Evolutionary conservation across 2,797 vertebrate genomes (phyloP).

Genomic region (Rhinoraja longicauda): DNA sequence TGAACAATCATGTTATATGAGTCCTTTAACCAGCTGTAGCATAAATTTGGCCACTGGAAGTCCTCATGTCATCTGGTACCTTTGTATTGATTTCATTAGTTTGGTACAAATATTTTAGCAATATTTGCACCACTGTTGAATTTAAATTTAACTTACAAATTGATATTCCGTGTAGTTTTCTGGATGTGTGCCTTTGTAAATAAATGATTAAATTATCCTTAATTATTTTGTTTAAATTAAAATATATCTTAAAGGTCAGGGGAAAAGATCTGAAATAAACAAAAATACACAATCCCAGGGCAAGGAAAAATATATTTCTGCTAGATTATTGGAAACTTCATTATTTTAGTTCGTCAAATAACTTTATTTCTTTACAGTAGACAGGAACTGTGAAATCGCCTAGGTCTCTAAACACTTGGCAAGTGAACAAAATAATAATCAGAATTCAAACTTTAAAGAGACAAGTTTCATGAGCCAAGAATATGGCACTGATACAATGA

Average conservation of each 20-base stretch:
- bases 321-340: slow-evolving; percentile 66
- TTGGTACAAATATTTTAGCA: not conserved
- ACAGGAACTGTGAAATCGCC: slow-evolving; percentile 52
- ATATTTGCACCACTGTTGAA: not conserved
- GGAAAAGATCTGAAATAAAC: slow-evolving; percentile 55
- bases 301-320: slow-evolving; percentile 51
- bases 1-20: not conserved
- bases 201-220: slow-evolving; percentile 48
- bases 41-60: not conserved
- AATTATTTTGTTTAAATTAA: slow-evolving; percentile 54
- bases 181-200: slow-evolving; percentile 43
- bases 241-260: slow-evolving; percentile 52
- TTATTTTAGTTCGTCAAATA: slow-evolving; percentile 69
- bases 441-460: slow-evolving; percentile 40
- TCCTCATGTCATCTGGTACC: not conserved
- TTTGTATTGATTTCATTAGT: not conserved
- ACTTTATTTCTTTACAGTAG: slow-evolving; percentile 59
- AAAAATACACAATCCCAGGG: slow-evolving; percentile 61
- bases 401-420: slow-evolving; percentile 47
- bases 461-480: slow-evolving; percentile 39
- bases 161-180: slow-evolving; percentile 33
- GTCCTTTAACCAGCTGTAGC: not conserved
- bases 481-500: not conserved
- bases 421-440: slow-evolving; percentile 47
- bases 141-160: not conserved